Base-by-base conservation (phyloP, 1,140 invertebrate species). In the Palaemon carinicauda region DNA sequence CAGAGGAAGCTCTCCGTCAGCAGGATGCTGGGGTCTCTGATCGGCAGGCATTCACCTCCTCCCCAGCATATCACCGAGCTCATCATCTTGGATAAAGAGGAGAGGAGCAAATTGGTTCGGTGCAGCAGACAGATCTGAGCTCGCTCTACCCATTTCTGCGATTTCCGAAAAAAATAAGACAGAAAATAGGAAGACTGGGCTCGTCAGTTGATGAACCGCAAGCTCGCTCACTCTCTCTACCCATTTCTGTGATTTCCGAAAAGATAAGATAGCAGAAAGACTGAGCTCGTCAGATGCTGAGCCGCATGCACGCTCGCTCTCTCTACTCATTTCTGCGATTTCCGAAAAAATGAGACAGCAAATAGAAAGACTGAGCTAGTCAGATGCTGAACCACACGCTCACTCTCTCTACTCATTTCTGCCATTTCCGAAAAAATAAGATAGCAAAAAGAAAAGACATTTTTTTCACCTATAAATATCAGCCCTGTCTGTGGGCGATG, bases 11-110 rank as follows among this genome's bases (percentile, higher is more conserved):
- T 95, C 91, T 95, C 94, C 54, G 95, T 96, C 12, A 95, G 95
- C 12, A 95, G 96, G 91, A 95, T 95, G 94, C 92, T 96, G 50
- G 95, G 95, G n/a, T 95, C 94, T 2, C 91, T 95, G 75, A 95
- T 95, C 91, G 94, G 94, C 33, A 91, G 91, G 29, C 92, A 92
- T 41, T 91, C 90, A 80, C 90, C 90, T 10, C 90, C 87, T 17
- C 90, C 90, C 15, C 88, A 89, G 77, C 82, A 87, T 14, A 80
- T 89, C 3, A 89, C 88, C 54, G 89, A 89, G 69, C 88, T 89
- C 69, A 90, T 89, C 52, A 89, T 90, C n/a, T 75, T 90, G 29
- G 87, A 89, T 60, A 89, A 83, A 31, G 83, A 74, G 41, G 81
- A 88, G 27, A 77, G 84, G 1, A 86, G 21, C 84, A 86, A 86